These are phyloP conservation scores for Drosophila lini DNA, from an alignment of 1,140 invertebrate genomes.

Conservation along the genomic window DNA sequence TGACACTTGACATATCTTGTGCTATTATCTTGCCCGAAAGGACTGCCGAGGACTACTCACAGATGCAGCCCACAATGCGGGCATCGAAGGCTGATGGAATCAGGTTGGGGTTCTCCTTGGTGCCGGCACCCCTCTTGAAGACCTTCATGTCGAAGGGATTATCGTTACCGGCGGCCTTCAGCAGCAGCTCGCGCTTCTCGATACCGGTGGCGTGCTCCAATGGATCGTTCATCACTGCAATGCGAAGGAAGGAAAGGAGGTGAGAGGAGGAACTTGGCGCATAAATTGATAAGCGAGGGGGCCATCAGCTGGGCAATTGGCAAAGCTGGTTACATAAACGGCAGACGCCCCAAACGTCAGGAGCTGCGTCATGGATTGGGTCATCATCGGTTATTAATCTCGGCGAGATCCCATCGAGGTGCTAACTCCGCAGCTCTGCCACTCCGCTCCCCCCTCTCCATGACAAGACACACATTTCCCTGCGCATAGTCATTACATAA, in stretches of 20 bases:
- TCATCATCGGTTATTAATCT: neutral
- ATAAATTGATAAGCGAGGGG: constrained; percentile 46
- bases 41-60: constrained; percentile 85
- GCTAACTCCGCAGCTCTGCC: constrained; percentile 35
- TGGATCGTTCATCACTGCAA: constrained; percentile 91
- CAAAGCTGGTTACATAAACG: constrained; percentile 65
- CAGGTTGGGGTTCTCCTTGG: constrained; percentile 93
- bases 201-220: constrained; percentile 96
- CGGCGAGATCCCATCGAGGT: constrained; percentile 13
- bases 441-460: constrained; percentile 1
- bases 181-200: constrained; percentile 95
- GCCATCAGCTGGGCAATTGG: constrained; percentile 24
- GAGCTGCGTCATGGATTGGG: constrained; percentile 9
- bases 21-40: neutral
- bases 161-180: constrained; percentile 93
- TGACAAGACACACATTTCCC: constrained; percentile 47
- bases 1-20: neutral
- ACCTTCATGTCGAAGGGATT: constrained; percentile 95
- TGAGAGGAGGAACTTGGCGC: constrained; percentile 5
- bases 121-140: constrained; percentile 91
- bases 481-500: constrained; percentile 71
- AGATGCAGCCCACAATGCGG: constrained; percentile 97
- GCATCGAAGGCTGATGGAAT: constrained; percentile 95
- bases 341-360: constrained; percentile 7
- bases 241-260: constrained; percentile 29